A percentile compares a stretch with the other conserved stretches of the same genome.
These are phyloP conservation scores for Shinisaurus crocodilurus DNA, from an alignment of 2,113 vertebrate species.

Conservation along the genomic window DNA sequence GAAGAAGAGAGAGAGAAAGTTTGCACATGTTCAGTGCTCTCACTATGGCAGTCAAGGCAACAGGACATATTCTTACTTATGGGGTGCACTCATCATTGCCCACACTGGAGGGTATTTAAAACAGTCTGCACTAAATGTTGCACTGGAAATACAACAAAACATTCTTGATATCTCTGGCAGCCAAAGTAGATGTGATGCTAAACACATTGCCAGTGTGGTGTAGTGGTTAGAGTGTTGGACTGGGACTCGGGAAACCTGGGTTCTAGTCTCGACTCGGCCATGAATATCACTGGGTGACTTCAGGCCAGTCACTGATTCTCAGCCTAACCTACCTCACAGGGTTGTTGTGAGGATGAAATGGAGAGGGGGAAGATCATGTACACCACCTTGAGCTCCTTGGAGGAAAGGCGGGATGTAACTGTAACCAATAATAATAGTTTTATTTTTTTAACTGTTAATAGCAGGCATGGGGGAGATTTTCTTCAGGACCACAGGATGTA, in stretches of 20 bases:
- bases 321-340: no score
- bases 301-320: no score
- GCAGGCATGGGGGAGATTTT: background rate
- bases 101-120: background rate
- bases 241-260: background rate
- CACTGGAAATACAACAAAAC: background rate
- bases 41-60: background rate
- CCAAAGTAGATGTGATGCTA: background rate
- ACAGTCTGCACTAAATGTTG: background rate
- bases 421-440: no score
- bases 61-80: no score
- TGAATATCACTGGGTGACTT: no score
- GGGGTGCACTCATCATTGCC: rapidly evolving
- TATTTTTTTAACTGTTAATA: no score
- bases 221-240: background rate
- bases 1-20: slow-evolving; percentile 11
- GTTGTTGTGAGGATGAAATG: no score
- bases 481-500: background rate
- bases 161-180: background rate
- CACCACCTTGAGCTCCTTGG: no score
- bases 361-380: no score
- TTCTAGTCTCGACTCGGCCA: no score
- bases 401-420: no score
- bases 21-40: background rate
- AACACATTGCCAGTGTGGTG: background rate